Base-by-base conservation (phyloP, 1,140 invertebrate genomes). In the Drosophila baimaii region DNA sequence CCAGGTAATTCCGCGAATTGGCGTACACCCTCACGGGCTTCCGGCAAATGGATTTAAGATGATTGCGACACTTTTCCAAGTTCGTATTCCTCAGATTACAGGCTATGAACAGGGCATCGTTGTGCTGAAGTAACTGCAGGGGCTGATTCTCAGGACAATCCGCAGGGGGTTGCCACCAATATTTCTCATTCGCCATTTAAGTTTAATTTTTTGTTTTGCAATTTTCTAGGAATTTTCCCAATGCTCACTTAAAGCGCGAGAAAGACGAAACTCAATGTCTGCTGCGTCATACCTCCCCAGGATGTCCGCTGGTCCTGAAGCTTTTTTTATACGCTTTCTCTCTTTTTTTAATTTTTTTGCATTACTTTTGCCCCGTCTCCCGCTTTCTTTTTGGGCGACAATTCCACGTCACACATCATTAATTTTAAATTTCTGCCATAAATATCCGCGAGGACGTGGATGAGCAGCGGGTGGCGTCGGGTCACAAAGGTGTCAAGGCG, bases 351-450 rank as follows among this genome's bases (percentile, higher is more conserved):
- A 43, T 74, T 56, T 56, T 46, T 21, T 31, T 27, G 25, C 31
- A 33, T 35, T 35, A 79, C 80, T 81, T 83, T 82, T 79, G 64
- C 3, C 12, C 12, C 29, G 3, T 9, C 25, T 15, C 19, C 47
- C 57, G 21, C 5, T 29, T n/a, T 59, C 27, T 66, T 58, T 62
- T 49, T 29, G 70, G 70, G 66, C 65, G 66, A 89, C 80, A 89
- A 81, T 89, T 89, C 57, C 63, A 72, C 37, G 84, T 90, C 84
- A 89, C 84, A 84, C 84, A 79, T 89, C 84, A 89, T 89, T 89
- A 89, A 89, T 89, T 84, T 89, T 84, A 76, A 65, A 89, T 89
- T 89, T 78, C 77, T 76, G 49, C 66, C 85, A 89, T 89, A 89
- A 89, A 89, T 89, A 84, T 88, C 56, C 81, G 39, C 66, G 61